Evolutionary conservation across 1,140 invertebrate species (phyloP).

Genomic region (Zaprionus africanus): DNA sequence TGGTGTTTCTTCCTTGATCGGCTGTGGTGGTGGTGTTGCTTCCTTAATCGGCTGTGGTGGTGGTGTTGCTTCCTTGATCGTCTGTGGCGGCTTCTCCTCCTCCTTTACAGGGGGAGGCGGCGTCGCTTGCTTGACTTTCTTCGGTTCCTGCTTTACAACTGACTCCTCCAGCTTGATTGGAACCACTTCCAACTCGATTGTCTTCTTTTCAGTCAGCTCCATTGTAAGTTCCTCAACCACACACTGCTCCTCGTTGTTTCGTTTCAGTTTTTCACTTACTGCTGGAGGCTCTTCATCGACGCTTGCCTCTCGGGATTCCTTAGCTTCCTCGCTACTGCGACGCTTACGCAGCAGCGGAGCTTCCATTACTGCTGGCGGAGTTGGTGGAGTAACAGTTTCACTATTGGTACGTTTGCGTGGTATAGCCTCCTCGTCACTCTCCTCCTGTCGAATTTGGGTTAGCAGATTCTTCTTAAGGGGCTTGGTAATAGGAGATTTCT

Average conservation of each 20-base stretch:
- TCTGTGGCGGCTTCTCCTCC: neutral
- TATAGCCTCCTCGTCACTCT: slow-evolving; percentile 74
- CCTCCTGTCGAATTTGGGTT: slow-evolving; percentile 71
- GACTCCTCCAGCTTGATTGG: slow-evolving; percentile 11
- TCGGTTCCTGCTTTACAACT: neutral
- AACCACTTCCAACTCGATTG: neutral
- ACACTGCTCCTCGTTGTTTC: slow-evolving; percentile 56
- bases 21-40: neutral
- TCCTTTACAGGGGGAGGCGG: neutral
- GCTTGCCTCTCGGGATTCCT: slow-evolving; percentile 51
- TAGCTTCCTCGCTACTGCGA: slow-evolving; percentile 73
- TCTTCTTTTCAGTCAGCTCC: neutral
- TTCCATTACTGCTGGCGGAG: slow-evolving; percentile 14
- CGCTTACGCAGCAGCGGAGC: slow-evolving; percentile 63
- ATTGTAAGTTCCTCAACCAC: slow-evolving; percentile 6
- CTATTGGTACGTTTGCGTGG: slow-evolving; percentile 72
- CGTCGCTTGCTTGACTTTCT: neutral
- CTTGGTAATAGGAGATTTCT: slow-evolving; percentile 76
- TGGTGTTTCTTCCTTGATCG: too few relatives aligned
- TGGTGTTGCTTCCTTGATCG: neutral
- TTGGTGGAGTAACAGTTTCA: slow-evolving; percentile 49
- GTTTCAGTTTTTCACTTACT: slow-evolving; percentile 62
- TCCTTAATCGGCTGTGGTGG: neutral
- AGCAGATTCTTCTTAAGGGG: slow-evolving; percentile 77
- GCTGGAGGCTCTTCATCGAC: slow-evolving; percentile 35